Base-by-base conservation (phyloP, 2,888 invertebrate species). In the Crocallis elinguaria region DNA sequence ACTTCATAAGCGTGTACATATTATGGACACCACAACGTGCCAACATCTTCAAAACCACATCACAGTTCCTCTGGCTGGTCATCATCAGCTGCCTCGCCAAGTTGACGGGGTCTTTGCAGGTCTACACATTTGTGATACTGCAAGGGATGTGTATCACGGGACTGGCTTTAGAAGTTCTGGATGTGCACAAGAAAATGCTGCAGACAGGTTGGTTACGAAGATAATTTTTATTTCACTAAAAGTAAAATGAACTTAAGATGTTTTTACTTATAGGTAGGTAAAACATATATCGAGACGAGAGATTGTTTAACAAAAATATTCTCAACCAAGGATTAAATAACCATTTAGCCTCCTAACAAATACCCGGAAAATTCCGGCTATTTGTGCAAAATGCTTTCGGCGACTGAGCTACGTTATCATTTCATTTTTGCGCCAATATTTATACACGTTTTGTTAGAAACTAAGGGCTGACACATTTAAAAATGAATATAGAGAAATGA, bases 1-100 rank as follows among this genome's bases (percentile, higher is more conserved):
- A 98, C 73, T 69, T 96, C 13, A 92, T 95, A 14, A 87, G 95
- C 36, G 93, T 97, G 0, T 93, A 94, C 60, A 87, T 95, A 42
- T 90, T 95, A 64, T 98, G 98, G 98, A 94, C 92, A 25, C 94
- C 95, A 0, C 91, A 94, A 57, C 94, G 95, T 56, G 94, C 94
- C 12, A 84, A 86, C 4, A 85, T 92, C 46, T 95, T 96, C 73
- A 93, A 95, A 30, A 92, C 94, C 41, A 93, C 94, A 7, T 95
- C 97, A 0, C 94, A 94, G 62, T 83, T 93, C 0, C 82, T 96
- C 14, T 98, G 98, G 98, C 84, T 96, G 9, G 88, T 96, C 3
- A 83, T 96, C 23, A 94, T 96, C 13, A 94, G 96, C 62, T 96
- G 95, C 74, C 69, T 95, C 8, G 95, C 97, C 36, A 95, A 95